Evolutionary conservation across 1,140 invertebrate species (phyloP).

Genomic region (Lepidurus couesii): DNA sequence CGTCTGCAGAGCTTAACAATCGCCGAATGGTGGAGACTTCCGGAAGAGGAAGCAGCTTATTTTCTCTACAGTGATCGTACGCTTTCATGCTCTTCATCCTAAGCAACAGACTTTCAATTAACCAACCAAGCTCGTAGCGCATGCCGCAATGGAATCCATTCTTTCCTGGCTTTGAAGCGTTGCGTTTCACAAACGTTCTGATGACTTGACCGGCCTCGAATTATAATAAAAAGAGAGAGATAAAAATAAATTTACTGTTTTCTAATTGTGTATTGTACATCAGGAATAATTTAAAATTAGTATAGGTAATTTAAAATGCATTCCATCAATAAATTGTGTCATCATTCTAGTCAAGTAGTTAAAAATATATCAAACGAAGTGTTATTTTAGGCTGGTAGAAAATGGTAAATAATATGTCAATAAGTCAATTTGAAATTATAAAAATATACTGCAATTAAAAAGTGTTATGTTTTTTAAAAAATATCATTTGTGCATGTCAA

Average conservation of each 20-base stretch:
- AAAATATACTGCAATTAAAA: no score
- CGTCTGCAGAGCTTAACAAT: neutral
- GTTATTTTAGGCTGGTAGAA: no score
- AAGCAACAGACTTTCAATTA: neutral
- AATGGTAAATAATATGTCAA: no score
- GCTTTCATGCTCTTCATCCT: neutral
- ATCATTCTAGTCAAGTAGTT: no score
- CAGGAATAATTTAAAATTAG: no score
- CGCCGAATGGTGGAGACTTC: neutral
- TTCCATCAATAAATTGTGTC: no score
- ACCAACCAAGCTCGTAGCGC: neutral
- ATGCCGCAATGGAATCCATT: neutral
- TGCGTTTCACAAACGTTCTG: neutral
- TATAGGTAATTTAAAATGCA: no score
- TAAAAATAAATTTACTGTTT: neutral
- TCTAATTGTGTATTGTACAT: no score
- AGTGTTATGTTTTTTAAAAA: no score
- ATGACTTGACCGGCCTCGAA: neutral
- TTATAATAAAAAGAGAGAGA: neutral
- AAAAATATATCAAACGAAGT: no score
- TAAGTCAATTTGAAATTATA: no score
- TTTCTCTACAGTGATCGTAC: neutral
- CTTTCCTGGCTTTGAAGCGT: slow-evolving; percentile 7
- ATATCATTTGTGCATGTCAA: no score
- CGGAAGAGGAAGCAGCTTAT: neutral